phyloP scores from a whole-genome alignment of 2,113 vertebrate species.

The Zosterops borbonicus region DNA sequence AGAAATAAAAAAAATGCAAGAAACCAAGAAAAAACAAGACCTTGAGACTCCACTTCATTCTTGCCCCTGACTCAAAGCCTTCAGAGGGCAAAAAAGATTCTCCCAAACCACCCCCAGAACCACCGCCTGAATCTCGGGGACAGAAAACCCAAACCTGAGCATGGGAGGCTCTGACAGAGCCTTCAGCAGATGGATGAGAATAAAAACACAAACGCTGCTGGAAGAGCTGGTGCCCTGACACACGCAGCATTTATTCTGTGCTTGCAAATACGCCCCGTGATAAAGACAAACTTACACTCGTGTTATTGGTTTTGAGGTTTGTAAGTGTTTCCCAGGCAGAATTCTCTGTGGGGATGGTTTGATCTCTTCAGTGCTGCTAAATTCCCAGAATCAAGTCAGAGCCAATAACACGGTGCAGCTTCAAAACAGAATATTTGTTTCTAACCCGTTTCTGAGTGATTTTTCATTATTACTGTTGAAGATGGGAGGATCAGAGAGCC shows the following conservation, averaged over 20 bases:
- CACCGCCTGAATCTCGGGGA: too few species aligned
- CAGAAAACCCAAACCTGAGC: too few species aligned
- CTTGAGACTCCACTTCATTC: too few species aligned
- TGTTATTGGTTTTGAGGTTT: not conserved
- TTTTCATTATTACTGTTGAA: not conserved
- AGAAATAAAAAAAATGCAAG: too few species aligned
- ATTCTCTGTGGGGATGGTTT: not conserved
- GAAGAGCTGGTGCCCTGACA: not conserved
- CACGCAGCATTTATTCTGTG: not conserved
- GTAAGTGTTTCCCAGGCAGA: not conserved
- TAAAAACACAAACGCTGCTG: not conserved
- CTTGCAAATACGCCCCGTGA: not conserved
- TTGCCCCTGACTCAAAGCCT: too few species aligned
- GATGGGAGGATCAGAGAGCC: not conserved
- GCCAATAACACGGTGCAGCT: not conserved
- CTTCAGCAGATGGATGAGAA: not conserved
- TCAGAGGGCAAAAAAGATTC: too few species aligned
- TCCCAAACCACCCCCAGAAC: too few species aligned
- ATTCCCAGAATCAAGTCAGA: conserved; percentile 1
- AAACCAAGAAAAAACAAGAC: too few species aligned
- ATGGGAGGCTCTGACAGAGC: not conserved
- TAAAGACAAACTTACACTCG: not conserved
- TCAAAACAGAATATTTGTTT: not conserved
- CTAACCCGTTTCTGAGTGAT: not conserved
- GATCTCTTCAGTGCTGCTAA: not conserved